A percentile compares a stretch with the other conserved stretches of the same genome.
Evolutionary conservation across 2,888 invertebrate species (phyloP).

Genomic region (Teleogryllus oceanicus): DNA sequence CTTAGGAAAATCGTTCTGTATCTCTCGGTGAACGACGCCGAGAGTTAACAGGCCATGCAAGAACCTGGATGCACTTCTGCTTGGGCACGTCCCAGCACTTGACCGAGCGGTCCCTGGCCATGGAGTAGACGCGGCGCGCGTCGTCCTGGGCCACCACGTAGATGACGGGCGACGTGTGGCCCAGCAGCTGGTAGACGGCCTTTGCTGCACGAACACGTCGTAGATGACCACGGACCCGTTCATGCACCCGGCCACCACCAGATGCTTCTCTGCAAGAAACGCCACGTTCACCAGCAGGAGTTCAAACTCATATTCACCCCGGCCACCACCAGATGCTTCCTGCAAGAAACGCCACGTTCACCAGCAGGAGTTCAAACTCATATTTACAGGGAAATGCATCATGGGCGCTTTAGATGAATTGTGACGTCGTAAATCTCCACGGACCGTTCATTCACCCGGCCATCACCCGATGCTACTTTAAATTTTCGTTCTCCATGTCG

Average conservation of each 20-base stretch:
- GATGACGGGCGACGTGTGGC: slow-evolving; percentile 68
- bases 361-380: too few species aligned
- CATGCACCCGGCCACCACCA: slow-evolving; percentile 62
- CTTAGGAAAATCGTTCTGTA: too few species aligned
- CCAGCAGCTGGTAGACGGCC: slow-evolving; percentile 60
- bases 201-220: slow-evolving; percentile 75
- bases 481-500: too few species aligned
- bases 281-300: neutral
- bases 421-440: too few species aligned
- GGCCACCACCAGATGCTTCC: too few species aligned
- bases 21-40: too few species aligned
- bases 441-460: too few species aligned
- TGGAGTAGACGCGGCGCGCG: slow-evolving; percentile 66
- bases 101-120: slow-evolving; percentile 67
- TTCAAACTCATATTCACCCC: neutral
- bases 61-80: slow-evolving; percentile 63
- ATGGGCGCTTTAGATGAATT: too few species aligned
- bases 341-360: too few species aligned
- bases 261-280: slow-evolving; percentile 50
- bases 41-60: too few species aligned
- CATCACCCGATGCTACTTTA: too few species aligned
- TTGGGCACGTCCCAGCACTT: slow-evolving; percentile 73
- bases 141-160: slow-evolving; percentile 63
- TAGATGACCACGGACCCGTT: slow-evolving; percentile 73
- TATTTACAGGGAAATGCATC: too few species aligned